Conservation (phyloP, 2,888 invertebrate genomes). For the Caenorhabditis doughertyi region DNA sequence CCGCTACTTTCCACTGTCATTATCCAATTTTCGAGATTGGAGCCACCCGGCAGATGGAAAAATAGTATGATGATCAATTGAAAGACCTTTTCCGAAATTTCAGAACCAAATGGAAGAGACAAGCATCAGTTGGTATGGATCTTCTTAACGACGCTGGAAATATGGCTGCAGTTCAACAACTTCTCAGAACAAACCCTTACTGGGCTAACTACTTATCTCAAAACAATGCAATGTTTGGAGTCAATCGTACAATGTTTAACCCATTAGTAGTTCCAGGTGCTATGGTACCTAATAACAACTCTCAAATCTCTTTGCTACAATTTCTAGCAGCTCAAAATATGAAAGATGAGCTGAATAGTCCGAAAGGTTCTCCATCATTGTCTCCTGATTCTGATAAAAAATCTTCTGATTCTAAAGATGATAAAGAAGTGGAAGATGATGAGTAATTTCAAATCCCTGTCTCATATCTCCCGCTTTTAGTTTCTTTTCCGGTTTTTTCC, state of each 20-base stretch:
- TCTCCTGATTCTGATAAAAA: constrained; percentile 40
- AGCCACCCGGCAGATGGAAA: constrained; percentile 28
- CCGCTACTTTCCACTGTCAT: constrained; percentile 51
- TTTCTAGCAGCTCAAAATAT: constrained; percentile 47
- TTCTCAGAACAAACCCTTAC: constrained; percentile 82
- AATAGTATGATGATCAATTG: constrained; percentile 10
- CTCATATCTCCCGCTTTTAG: constrained; percentile 21
- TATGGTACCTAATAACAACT: constrained; percentile 19
- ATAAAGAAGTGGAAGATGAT: constrained; percentile 34
- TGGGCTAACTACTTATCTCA: constrained; percentile 75
- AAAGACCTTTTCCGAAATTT: constrained; percentile 60
- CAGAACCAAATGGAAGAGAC: constrained; percentile 99
- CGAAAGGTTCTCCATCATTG: constrained; percentile 30
- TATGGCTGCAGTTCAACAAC: constrained; percentile 94
- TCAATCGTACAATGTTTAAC: constrained; percentile 51
- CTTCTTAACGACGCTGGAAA: constrained; percentile 97
- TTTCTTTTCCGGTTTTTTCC: constrained; percentile 38
- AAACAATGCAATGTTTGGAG: constrained; percentile 29
- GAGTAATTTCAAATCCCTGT: constrained; percentile 7
- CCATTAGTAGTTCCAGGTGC: constrained; percentile 38
- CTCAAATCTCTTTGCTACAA: constrained; percentile 53
- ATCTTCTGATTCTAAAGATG: constrained; percentile 34
- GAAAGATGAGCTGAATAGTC: constrained; percentile 41
- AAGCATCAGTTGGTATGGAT: constrained; percentile 97
- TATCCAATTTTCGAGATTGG: constrained; percentile 63